A percentile compares a stretch with the other conserved stretches of the same genome.
Evolutionary conservation across 2,888 invertebrate species (phyloP).

Genomic region (Scaptomyza tumidula): DNA sequence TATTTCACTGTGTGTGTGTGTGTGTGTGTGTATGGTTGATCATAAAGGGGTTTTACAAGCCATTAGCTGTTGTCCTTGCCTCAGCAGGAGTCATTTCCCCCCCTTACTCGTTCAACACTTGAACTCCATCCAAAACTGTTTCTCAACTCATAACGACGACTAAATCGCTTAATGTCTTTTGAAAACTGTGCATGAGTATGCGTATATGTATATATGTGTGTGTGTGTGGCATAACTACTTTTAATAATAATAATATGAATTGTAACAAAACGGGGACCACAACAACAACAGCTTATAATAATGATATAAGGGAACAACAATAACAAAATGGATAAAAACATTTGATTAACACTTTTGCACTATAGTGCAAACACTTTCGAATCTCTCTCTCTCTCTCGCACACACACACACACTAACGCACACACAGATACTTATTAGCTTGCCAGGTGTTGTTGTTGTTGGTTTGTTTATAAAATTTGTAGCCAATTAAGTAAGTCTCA

Average conservation of each 20-base stretch:
- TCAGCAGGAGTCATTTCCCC: constrained; percentile 19
- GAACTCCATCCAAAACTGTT: constrained; percentile 7
- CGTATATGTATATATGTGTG: neutral
- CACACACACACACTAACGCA: neutral
- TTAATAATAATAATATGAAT: constrained; percentile 64
- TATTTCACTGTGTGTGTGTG: constrained; percentile 2
- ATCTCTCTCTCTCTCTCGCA: constrained; percentile 12
- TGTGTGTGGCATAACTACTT: neutral
- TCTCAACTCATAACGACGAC: constrained; percentile 61
- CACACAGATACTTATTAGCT: neutral
- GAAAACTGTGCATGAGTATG: constrained; percentile 11
- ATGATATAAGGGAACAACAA: neutral
- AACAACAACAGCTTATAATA: constrained; percentile 3
- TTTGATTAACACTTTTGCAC: constrained; percentile 29
- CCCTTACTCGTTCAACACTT: neutral
- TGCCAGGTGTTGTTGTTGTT: constrained; percentile 4
- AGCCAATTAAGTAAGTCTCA: constrained; percentile 56
- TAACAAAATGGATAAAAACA: constrained; percentile 14
- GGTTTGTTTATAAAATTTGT: neutral
- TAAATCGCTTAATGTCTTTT: constrained; percentile 73
- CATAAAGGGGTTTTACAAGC: constrained; percentile 72
- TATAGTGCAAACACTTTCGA: constrained; percentile 5
- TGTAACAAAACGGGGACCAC: constrained; percentile 2
- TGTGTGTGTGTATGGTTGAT: constrained; percentile 23
- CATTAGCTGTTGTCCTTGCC: constrained; percentile 68